Percentiles rank a stretch among this genome's conserved stretches.
Conservation (phyloP, 2,888 invertebrate species). For the Gymnosoma rotundatum region DNA sequence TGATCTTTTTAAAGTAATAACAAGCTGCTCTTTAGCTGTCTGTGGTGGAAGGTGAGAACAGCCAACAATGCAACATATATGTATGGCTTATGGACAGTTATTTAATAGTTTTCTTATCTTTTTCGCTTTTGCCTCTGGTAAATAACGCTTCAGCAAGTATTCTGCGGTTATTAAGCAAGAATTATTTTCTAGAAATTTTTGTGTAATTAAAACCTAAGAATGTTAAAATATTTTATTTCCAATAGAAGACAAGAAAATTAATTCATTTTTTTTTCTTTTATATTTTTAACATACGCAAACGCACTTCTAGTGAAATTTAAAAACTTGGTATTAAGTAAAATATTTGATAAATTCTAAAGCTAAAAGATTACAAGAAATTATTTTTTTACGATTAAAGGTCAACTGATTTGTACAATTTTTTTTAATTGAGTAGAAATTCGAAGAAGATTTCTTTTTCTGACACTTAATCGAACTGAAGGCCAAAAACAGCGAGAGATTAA, state of each 20-base stretch:
- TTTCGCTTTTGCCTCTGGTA: neutral
- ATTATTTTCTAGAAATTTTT: slow-evolving; percentile 28
- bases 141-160: neutral
- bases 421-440: too few species aligned
- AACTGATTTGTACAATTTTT: too few species aligned
- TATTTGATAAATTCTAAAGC: neutral
- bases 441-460: too few species aligned
- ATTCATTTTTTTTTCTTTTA: slow-evolving; percentile 1
- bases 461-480: too few species aligned
- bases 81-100: slow-evolving; percentile 21
- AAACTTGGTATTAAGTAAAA: neutral
- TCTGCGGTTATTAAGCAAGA: slow-evolving; percentile 34
- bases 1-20: slow-evolving; percentile 59
- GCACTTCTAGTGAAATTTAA: neutral
- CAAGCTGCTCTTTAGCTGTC: neutral
- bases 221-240: slow-evolving; percentile 26
- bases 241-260: slow-evolving; percentile 27
- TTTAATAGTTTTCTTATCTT: slow-evolving; percentile 43
- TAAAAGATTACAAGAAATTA: too few species aligned
- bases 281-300: neutral
- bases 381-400: too few species aligned
- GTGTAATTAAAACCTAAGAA: slow-evolving; percentile 49
- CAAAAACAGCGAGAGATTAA: too few species aligned
- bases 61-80: neutral
- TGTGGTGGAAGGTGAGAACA: neutral